phyloP scores from a whole-genome alignment of 92 coral and sea anemone genomes.

The Nematostella vectensis region DNA sequence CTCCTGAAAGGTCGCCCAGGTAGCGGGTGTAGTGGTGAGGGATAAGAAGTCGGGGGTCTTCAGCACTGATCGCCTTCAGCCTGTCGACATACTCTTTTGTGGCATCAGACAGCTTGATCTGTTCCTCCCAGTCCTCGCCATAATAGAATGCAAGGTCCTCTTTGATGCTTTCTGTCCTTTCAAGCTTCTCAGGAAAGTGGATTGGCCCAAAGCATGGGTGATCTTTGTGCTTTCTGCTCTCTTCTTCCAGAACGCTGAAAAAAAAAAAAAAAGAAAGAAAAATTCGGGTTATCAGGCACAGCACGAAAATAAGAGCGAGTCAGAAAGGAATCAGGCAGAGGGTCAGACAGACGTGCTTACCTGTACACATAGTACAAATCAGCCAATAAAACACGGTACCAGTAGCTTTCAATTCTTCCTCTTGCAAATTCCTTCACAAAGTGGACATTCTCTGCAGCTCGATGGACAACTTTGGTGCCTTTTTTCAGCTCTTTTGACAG shows the following conservation, averaged over 20 bases:
- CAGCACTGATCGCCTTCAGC: constrained; percentile 56
- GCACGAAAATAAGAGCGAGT: too few species aligned
- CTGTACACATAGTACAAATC: constrained; percentile 87
- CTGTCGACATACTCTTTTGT: constrained; percentile 76
- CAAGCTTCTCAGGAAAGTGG: constrained; percentile 81
- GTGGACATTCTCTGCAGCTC: constrained; percentile 77
- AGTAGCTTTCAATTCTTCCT: constrained; percentile 69
- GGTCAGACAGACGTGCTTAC: too few species aligned
- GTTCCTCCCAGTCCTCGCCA: constrained; percentile 87
- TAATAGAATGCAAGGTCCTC: constrained; percentile 80
- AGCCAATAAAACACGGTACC: constrained; percentile 75
- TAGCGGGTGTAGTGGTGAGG: constrained; percentile 94
- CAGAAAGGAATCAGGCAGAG: too few species aligned
- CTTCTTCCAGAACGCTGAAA: constrained; percentile 81
- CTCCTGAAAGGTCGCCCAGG: constrained; percentile 95
- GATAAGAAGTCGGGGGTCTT: constrained; percentile 79
- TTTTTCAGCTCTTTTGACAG: constrained; percentile 77
- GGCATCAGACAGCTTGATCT: constrained; percentile 51
- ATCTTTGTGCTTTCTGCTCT: constrained; percentile 65
- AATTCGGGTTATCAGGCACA: neutral
- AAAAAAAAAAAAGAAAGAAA: neutral
- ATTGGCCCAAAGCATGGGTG: constrained; percentile 59
- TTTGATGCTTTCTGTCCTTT: constrained; percentile 54
- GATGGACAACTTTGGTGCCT: constrained; percentile 68
- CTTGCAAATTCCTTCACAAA: constrained; percentile 73